These are phyloP conservation scores for Emys orbicularis DNA, from an alignment of 2,797 vertebrate genomes.

Conservation along the genomic window DNA sequence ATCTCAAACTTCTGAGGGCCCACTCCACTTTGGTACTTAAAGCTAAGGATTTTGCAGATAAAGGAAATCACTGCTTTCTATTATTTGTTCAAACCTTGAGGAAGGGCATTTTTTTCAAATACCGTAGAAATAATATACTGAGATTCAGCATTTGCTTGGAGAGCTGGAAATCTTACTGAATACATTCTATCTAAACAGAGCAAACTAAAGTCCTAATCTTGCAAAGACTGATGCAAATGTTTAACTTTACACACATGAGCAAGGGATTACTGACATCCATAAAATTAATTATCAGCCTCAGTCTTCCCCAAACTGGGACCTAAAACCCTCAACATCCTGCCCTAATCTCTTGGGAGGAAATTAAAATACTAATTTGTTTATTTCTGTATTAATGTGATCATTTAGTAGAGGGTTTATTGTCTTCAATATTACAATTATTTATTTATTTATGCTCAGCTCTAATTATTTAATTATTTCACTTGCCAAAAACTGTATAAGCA, in stretches of 20 bases:
- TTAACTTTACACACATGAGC: not conserved
- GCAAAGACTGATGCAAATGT: not conserved
- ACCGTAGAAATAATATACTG: not conserved
- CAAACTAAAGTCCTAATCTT: not conserved
- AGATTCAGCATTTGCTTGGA: not conserved
- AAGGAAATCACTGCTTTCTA: no score
- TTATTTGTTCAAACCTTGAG: no score
- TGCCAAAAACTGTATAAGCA: not conserved
- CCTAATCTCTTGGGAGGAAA: no score
- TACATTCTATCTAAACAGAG: not conserved
- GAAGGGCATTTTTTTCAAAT: no score
- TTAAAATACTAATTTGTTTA: not conserved
- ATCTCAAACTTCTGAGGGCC: not conserved
- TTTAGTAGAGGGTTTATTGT: no score
- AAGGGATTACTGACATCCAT: not conserved
- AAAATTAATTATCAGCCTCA: accelerated
- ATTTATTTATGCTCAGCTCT: no score
- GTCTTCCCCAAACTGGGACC: not conserved
- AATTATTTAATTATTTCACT: not conserved
- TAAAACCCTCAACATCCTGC: not conserved
- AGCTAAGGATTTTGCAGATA: no score
- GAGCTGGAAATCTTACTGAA: not conserved
- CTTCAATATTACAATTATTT: no score
- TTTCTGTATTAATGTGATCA: not conserved
- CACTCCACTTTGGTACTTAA: not conserved